phyloP scores from a whole-genome alignment of 2,113 vertebrate genomes.

The Leucopsar rothschildi region DNA sequence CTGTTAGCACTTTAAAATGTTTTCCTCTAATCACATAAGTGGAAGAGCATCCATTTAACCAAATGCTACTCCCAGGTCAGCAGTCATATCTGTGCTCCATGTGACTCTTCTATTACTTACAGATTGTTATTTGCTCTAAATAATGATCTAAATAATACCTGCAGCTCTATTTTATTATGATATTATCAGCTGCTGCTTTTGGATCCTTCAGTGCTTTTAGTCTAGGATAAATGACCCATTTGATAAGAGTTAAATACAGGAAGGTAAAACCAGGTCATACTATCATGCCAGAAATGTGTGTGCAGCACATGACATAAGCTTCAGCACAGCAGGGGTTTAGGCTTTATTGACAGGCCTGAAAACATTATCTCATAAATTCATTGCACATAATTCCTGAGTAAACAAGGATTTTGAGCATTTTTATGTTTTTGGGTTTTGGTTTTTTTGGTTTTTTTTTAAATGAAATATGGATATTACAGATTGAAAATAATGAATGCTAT shows the following conservation, averaged over 20 bases:
- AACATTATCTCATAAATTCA: constrained; percentile 9
- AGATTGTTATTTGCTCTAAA: neutral
- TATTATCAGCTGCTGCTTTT: neutral
- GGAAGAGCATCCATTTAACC: neutral
- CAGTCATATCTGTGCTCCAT: neutral
- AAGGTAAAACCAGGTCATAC: neutral
- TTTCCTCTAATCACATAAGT: neutral
- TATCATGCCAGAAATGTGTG: neutral
- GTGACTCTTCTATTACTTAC: neutral
- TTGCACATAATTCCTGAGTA: constrained; percentile 5
- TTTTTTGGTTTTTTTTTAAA: neutral
- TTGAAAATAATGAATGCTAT: constrained; percentile 22
- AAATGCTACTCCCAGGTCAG: neutral
- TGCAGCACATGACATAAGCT: neutral
- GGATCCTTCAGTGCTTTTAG: neutral
- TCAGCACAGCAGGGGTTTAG: neutral
- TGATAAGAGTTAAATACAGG: neutral
- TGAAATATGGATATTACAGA: neutral
- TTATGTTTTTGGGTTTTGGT: neutral
- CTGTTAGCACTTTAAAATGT: neutral
- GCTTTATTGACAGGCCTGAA: neutral
- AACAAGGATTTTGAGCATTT: constrained; percentile 21
- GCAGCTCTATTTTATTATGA: neutral
- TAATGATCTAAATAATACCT: neutral
- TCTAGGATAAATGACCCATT: neutral